Conservation (phyloP, 1,140 invertebrate genomes). For the Drosophila pallidifrons region DNA sequence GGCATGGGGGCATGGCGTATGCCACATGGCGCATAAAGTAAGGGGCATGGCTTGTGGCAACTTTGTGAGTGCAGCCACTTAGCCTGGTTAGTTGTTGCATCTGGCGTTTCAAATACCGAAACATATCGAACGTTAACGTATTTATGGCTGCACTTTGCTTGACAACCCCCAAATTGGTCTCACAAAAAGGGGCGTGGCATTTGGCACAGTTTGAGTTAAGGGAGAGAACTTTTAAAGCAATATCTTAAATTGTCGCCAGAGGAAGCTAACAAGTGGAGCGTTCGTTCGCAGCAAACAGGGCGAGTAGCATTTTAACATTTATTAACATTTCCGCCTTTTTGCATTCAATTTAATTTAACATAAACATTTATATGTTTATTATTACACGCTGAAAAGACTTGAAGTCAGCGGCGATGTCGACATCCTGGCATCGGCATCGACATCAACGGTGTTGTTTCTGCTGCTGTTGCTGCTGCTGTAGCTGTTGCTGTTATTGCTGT, state of each 20-base stretch:
- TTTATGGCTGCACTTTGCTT: constrained; percentile 79
- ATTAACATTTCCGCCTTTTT: constrained; percentile 79
- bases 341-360: constrained; percentile 83
- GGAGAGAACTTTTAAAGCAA: constrained; percentile 38
- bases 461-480: constrained; percentile 6
- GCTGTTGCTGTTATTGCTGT: constrained; percentile 26
- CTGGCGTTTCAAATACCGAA: constrained; percentile 56
- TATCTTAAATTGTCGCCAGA: constrained; percentile 60
- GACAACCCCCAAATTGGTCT: constrained; percentile 64
- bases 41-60: constrained; percentile 39
- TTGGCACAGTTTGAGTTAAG: not conserved
- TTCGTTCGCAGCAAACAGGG: constrained; percentile 60
- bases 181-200: constrained; percentile 9
- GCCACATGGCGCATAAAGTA: not conserved
- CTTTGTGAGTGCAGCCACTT: constrained; percentile 73
- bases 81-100: constrained; percentile 70
- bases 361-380: constrained; percentile 82
- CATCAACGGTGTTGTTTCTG: constrained; percentile 5
- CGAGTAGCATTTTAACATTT: constrained; percentile 69
- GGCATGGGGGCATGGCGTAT: not conserved
- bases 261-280: constrained; percentile 46
- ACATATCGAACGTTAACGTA: constrained; percentile 79
- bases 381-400: constrained; percentile 59
- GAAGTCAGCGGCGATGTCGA: not conserved
- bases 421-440: constrained; percentile 10